Conservation (phyloP, 2,113 vertebrate species). For the Riparia riparia region DNA sequence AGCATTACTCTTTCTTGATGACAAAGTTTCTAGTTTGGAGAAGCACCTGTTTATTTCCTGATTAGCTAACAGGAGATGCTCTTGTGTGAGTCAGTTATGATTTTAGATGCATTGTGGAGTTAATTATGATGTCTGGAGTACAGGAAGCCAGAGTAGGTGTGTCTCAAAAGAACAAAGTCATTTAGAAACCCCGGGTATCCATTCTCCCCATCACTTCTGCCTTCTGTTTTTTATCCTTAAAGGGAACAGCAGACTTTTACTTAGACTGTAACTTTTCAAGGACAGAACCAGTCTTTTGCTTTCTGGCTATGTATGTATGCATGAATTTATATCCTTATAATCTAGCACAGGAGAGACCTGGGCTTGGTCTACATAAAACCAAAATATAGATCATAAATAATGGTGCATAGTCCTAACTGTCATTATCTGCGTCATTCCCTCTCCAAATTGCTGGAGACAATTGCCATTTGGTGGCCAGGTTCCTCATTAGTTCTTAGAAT, state of each 20-base stretch:
- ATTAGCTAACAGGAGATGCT: background rate
- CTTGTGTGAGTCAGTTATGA: background rate
- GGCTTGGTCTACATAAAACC: background rate
- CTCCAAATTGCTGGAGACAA: background rate
- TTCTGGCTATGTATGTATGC: background rate
- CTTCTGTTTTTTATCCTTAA: background rate
- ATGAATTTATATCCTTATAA: background rate
- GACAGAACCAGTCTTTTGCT: background rate
- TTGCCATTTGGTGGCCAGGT: background rate
- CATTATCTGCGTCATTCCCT: background rate
- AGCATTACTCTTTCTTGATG: background rate
- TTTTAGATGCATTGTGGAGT: background rate
- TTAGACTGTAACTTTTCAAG: background rate
- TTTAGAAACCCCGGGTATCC: background rate
- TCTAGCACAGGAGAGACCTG: background rate
- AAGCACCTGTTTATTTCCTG: background rate
- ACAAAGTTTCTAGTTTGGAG: background rate
- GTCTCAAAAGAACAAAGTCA: background rate
- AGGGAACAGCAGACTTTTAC: background rate
- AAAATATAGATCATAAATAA: background rate
- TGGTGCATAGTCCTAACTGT: background rate
- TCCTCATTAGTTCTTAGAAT: background rate
- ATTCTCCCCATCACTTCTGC: background rate
- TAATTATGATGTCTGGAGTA: background rate
- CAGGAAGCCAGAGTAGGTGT: background rate